Percentiles rank a stretch among this genome's conserved stretches.
These are phyloP conservation scores for Acanthococcus lagerstroemiae DNA, from an alignment of 2,888 invertebrate species.

Conservation along the genomic window DNA sequence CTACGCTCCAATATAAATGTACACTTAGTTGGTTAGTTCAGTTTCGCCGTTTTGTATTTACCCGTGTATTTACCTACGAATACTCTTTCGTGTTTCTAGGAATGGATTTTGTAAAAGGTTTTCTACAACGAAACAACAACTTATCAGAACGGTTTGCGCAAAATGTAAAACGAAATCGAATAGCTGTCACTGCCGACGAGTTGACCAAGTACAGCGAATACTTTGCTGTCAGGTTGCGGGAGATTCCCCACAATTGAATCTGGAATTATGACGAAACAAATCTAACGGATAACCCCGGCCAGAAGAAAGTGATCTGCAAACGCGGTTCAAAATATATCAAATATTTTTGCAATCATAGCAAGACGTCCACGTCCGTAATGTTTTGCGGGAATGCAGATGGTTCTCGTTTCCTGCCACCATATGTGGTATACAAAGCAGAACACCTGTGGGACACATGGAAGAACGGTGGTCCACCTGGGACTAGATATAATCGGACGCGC, in stretches of 20 bases:
- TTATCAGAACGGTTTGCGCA: constrained; percentile 32
- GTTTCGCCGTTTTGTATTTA: not conserved
- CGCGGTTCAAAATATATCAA: constrained; percentile 33
- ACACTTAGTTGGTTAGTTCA: constrained; percentile 10
- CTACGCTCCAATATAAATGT: no score
- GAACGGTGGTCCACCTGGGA: constrained; percentile 24
- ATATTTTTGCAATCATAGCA: constrained; percentile 38
- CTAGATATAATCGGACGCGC: constrained; percentile 40
- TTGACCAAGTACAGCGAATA: constrained; percentile 37
- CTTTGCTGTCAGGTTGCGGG: constrained; percentile 34
- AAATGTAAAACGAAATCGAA: constrained; percentile 36
- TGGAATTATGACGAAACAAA: constrained; percentile 40
- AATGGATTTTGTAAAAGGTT: constrained; percentile 14
- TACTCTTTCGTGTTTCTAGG: not conserved
- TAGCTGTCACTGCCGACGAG: constrained; percentile 35
- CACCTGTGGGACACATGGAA: constrained; percentile 34
- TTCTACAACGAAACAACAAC: constrained; percentile 33
- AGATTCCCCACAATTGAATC: constrained; percentile 29
- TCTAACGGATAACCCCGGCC: constrained; percentile 39
- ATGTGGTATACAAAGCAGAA: constrained; percentile 34
- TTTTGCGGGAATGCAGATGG: constrained; percentile 34
- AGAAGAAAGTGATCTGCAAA: constrained; percentile 31
- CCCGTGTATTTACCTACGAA: not conserved
- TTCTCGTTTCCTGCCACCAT: constrained; percentile 33
- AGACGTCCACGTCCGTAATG: constrained; percentile 33